phyloP scores from a whole-genome alignment of 2,888 invertebrate species.

The Trachelus stipa region DNA sequence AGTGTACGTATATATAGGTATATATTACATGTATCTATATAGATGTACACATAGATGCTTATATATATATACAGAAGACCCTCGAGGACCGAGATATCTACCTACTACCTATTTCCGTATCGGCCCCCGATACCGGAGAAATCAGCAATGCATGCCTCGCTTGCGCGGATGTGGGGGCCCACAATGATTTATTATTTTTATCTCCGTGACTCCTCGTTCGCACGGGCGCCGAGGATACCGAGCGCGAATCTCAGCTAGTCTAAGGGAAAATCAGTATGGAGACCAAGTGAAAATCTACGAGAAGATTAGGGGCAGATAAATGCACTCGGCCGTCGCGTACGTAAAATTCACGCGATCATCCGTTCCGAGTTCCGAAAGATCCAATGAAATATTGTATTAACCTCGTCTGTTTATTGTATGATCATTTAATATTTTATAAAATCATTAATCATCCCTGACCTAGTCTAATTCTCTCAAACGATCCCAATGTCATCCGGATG shows the following conservation, averaged over 20 bases:
- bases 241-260: constrained; percentile 13
- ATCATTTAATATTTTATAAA: neutral
- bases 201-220: constrained; percentile 40
- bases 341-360: neutral
- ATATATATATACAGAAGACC: neutral
- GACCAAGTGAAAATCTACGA: neutral
- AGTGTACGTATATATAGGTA: neutral
- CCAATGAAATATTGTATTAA: neutral
- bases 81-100: constrained; percentile 20
- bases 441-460: neutral
- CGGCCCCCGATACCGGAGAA: constrained; percentile 53
- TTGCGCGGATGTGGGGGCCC: constrained; percentile 20
- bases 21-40: neutral
- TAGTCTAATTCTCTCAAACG: neutral
- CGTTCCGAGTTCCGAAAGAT: neutral
- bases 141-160: constrained; percentile 50
- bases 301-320: neutral
- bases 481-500: constrained; percentile 16
- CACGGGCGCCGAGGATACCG: constrained; percentile 34
- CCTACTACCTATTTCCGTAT: constrained; percentile 59
- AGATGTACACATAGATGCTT: neutral
- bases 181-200: constrained; percentile 64
- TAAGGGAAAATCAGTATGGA: neutral
- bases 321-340: neutral
- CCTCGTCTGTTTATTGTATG: neutral